A percentile compares a stretch with the other conserved stretches of the same genome.
Conservation (phyloP, 2,113 vertebrate species). For the Ondatra zibethicus region DNA sequence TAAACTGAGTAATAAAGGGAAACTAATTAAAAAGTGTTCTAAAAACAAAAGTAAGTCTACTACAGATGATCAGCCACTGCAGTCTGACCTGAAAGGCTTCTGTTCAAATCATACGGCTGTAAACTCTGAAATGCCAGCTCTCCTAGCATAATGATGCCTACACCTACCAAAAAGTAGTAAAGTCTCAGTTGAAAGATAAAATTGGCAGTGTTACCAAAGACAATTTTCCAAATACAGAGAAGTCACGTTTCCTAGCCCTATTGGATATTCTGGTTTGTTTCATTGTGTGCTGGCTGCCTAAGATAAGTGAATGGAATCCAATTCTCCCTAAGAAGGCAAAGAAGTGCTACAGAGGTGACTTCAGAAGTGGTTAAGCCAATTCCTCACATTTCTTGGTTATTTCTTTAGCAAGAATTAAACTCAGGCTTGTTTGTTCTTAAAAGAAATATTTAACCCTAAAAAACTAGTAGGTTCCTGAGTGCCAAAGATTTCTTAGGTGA, state of each 20-base stretch:
- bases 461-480: not conserved
- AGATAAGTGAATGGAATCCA: slow-evolving; percentile 8
- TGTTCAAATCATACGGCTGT: not conserved
- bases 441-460: slow-evolving; percentile 2
- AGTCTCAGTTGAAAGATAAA: not conserved
- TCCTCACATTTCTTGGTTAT: not conserved
- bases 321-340: not conserved
- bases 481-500: slow-evolving; percentile 17
- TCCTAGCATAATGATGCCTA: not conserved
- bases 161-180: not conserved
- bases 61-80: not conserved
- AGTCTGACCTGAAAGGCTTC: not conserved
- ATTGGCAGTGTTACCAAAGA: not conserved
- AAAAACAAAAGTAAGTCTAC: not conserved
- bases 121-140: not conserved
- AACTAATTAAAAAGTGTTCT: not conserved
- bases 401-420: slow-evolving; percentile 47
- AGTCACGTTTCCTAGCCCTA: not conserved
- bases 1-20: not conserved
- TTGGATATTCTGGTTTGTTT: not conserved
- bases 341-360: not conserved
- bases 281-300: not conserved
- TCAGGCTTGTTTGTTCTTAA: not conserved
- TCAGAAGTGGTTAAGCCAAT: not conserved
- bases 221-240: not conserved